These are phyloP conservation scores for Halictus ligatus DNA, from an alignment of 2,888 invertebrate genomes.

Conservation along the genomic window DNA sequence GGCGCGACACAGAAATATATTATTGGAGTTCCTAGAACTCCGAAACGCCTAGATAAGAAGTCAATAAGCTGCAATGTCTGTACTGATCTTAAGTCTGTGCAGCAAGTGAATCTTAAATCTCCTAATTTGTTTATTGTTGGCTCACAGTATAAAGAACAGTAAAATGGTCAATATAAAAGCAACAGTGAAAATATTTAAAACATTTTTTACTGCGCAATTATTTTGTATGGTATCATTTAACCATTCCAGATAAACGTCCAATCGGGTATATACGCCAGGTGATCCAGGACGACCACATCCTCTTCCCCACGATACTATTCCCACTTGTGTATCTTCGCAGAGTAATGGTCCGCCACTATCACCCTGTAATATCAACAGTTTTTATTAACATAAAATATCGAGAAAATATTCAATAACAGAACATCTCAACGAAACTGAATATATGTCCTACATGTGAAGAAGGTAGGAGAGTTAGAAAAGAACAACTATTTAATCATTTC, in stretches of 20 bases:
- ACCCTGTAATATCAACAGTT: slow-evolving; percentile 68
- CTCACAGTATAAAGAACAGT: background rate
- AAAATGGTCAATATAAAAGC: background rate
- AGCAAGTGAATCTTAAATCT: background rate
- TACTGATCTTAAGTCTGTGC: too few species aligned
- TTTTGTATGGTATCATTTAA: slow-evolving; percentile 66
- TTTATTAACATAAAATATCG: background rate
- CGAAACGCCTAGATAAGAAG: too few species aligned
- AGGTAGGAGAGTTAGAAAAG: too few species aligned
- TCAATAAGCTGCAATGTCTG: too few species aligned
- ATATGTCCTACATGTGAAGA: too few species aligned
- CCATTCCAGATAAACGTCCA: slow-evolving; percentile 76
- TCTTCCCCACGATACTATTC: slow-evolving; percentile 77
- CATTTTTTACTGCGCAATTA: slow-evolving; percentile 45
- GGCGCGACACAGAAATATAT: too few species aligned
- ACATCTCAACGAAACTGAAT: too few species aligned
- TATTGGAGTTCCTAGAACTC: too few species aligned
- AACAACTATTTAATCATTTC: background rate
- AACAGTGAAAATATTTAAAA: background rate
- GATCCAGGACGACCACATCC: slow-evolving; percentile 73
- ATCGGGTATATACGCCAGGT: slow-evolving; percentile 77
- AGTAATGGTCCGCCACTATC: slow-evolving; percentile 79
- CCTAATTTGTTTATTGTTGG: background rate
- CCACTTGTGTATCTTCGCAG: slow-evolving; percentile 72
- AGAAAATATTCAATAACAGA: background rate